Percentiles rank a stretch among this genome's conserved stretches.
Conservation (phyloP, 2,888 invertebrate genomes). For the Athalia cordata region DNA sequence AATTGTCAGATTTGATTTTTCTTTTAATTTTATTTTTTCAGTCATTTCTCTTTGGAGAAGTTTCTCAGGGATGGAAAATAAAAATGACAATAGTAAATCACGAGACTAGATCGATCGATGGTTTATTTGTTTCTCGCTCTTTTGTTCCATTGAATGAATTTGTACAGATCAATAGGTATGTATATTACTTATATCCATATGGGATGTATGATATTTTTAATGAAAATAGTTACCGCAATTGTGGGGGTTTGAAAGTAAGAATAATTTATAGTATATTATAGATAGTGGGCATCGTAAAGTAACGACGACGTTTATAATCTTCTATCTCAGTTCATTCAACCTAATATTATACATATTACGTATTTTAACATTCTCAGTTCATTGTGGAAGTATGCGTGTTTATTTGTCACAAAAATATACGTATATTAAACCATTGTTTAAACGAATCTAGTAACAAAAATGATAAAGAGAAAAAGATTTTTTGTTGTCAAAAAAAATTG, state of each 20-base stretch:
- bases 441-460: no score
- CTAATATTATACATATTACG: constrained; percentile 11
- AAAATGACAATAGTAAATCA: neutral
- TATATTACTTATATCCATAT: no score
- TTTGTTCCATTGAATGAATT: no score
- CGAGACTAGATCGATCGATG: neutral
- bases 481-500: no score
- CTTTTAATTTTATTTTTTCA: neutral
- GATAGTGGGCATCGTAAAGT: constrained; percentile 31
- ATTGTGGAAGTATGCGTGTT: neutral
- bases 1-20: no score
- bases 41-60: neutral
- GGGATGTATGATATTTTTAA: constrained; percentile 19
- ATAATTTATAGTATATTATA: neutral
- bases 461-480: no score
- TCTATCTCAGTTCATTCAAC: constrained; percentile 42
- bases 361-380: constrained; percentile 20
- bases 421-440: no score
- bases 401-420: no score
- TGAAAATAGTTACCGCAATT: constrained; percentile 12
- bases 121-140: neutral
- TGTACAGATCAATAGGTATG: no score
- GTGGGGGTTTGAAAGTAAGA: neutral
- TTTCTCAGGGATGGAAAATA: neutral
- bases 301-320: neutral